Percentiles rank a stretch among this genome's conserved stretches.
Conservation (phyloP, 2,888 invertebrate species). For the Agrochola lychnidis region DNA sequence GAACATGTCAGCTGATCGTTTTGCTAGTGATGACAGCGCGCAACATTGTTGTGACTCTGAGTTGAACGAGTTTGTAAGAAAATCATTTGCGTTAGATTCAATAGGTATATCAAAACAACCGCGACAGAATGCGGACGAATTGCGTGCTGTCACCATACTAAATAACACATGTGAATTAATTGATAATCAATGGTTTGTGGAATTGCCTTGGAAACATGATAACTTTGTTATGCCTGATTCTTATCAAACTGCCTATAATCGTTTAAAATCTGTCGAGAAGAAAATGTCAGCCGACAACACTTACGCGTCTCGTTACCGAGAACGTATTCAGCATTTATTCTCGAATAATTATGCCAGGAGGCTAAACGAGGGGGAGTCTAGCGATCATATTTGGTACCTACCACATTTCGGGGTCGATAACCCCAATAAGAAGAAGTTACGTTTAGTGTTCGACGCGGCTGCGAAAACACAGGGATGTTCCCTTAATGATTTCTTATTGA, state of each 20-base stretch:
- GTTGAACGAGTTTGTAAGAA: background rate
- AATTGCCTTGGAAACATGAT: background rate
- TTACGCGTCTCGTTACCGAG: background rate
- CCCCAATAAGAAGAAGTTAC: background rate
- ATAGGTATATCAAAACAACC: background rate
- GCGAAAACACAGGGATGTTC: conserved; percentile 4
- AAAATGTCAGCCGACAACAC: too few species aligned
- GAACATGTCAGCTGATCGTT: background rate
- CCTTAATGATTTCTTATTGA: conserved; percentile 1
- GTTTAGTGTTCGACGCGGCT: background rate
- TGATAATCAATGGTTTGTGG: background rate
- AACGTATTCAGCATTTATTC: background rate
- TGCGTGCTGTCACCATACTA: background rate
- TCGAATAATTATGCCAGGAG: background rate
- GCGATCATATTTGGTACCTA: background rate
- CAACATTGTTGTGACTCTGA: conserved; percentile 11
- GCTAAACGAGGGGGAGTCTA: background rate
- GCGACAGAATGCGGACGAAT: conserved; percentile 10
- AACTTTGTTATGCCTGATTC: background rate
- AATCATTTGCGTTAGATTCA: background rate
- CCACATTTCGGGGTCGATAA: conserved; percentile 1
- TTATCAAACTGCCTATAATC: conserved; percentile 1
- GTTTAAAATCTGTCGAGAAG: background rate
- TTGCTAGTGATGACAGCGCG: background rate
- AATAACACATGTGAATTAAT: conserved; percentile 7